Conservation (phyloP, 2,888 invertebrate genomes). For the Camponotus fellah region DNA sequence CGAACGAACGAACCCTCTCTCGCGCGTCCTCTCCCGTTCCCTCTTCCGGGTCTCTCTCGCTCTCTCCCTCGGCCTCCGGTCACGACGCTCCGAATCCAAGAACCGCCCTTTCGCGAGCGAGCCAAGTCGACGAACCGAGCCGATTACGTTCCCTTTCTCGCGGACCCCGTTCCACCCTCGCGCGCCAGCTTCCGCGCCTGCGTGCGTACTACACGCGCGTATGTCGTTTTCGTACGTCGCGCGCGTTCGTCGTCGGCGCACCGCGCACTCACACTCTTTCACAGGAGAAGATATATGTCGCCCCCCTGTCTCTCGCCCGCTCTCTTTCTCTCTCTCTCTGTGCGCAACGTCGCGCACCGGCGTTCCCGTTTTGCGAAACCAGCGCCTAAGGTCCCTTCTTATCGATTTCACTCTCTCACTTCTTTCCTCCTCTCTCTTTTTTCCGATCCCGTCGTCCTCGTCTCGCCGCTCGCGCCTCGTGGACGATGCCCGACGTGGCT, state of each 20-base stretch:
- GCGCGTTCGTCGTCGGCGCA: conserved; percentile 44
- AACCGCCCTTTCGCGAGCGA: conserved; percentile 47
- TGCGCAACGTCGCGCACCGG: conserved; percentile 44
- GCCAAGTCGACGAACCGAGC: conserved; percentile 43
- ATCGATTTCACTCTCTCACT: conserved; percentile 79
- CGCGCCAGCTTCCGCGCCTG: conserved; percentile 45
- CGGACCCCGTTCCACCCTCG: conserved; percentile 44
- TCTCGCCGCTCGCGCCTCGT: conserved; percentile 54
- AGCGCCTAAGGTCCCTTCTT: conserved; percentile 70
- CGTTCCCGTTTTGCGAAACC: conserved; percentile 77
- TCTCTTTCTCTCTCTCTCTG: conserved; percentile 62
- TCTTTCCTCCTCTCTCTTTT: conserved; percentile 43
- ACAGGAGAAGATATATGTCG: not conserved
- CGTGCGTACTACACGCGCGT: conserved; percentile 61
- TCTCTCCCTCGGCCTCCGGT: conserved; percentile 64
- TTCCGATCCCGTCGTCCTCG: conserved; percentile 63
- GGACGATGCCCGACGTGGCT: conserved; percentile 16
- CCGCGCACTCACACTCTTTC: conserved; percentile 52
- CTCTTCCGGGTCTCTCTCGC: conserved; percentile 50
- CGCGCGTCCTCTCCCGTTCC: conserved; percentile 20
- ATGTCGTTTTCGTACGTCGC: conserved; percentile 54
- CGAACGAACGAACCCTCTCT: conserved; percentile 12
- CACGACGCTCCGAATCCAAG: conserved; percentile 49
- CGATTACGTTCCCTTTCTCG: conserved; percentile 32
- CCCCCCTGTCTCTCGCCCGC: not conserved